Evolutionary conservation across 2,888 invertebrate genomes (phyloP).

Genomic region (Drosophila mettleri): DNA sequence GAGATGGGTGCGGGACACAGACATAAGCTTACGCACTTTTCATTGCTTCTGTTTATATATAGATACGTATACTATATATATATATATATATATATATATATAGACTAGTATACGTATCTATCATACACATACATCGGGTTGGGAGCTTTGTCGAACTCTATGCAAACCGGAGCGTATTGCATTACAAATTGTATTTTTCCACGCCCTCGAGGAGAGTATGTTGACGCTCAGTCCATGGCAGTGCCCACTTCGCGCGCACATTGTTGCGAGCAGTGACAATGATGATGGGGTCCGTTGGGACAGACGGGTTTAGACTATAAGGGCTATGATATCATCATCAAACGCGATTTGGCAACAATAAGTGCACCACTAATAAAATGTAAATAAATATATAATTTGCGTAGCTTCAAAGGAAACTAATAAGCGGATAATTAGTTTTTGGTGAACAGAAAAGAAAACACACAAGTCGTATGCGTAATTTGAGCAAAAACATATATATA

Average conservation of each 20-base stretch:
- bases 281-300: slow-evolving; percentile 32
- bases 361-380: slow-evolving; percentile 72
- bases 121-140: slow-evolving; percentile 20
- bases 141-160: slow-evolving; percentile 32
- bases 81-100: not conserved
- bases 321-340: slow-evolving; percentile 66
- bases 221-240: slow-evolving; percentile 35
- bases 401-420: slow-evolving; percentile 24
- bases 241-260: slow-evolving; percentile 2
- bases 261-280: slow-evolving; percentile 30
- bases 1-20: slow-evolving; percentile 3
- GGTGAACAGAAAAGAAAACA: slow-evolving; percentile 8
- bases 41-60: slow-evolving; percentile 22
- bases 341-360: slow-evolving; percentile 74
- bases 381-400: slow-evolving; percentile 56
- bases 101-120: slow-evolving; percentile 15
- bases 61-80: slow-evolving; percentile 2
- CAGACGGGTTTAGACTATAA: slow-evolving; percentile 4
- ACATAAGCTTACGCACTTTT: slow-evolving; percentile 11
- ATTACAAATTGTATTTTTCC: slow-evolving; percentile 76
- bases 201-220: slow-evolving; percentile 59
- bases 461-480: slow-evolving; percentile 42
- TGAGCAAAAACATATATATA: not conserved
- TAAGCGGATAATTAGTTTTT: slow-evolving; percentile 32
- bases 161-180: slow-evolving; percentile 75